phyloP scores from a whole-genome alignment of 2,888 invertebrate genomes.

The Cheilosia vulpina region DNA sequence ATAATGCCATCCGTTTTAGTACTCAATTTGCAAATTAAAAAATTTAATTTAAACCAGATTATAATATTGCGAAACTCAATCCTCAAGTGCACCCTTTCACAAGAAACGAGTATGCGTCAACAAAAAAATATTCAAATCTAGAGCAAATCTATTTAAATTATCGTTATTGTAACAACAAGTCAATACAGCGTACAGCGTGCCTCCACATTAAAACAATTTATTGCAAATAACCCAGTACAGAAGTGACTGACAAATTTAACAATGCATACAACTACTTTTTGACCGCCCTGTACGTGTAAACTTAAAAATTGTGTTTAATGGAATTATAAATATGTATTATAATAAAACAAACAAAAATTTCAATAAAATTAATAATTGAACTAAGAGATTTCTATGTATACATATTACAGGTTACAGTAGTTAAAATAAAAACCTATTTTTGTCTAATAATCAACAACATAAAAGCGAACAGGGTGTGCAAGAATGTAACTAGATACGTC shows the following conservation, averaged over 20 bases:
- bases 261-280: too few relatives aligned
- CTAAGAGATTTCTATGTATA: slow-evolving; percentile 12
- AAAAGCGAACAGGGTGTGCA: slow-evolving; percentile 42
- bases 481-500: slow-evolving; percentile 18
- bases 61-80: slow-evolving; percentile 13
- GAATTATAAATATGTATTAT: not conserved
- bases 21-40: slow-evolving; percentile 35
- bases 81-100: slow-evolving; percentile 8
- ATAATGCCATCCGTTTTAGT: slow-evolving; percentile 30
- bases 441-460: slow-evolving; percentile 24
- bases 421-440: slow-evolving; percentile 17
- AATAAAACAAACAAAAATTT: slow-evolving; percentile 33
- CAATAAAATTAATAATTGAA: slow-evolving; percentile 37
- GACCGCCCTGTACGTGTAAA: not conserved
- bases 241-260: not conserved
- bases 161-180: not conserved
- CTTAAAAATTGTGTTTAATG: not conserved
- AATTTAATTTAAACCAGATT: not conserved
- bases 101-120: not conserved
- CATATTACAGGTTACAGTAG: not conserved
- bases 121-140: too few relatives aligned
- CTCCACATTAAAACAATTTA: not conserved
- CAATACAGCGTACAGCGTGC: slow-evolving; percentile 17
- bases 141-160: not conserved
- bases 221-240: not conserved